Evolutionary conservation across 2,113 vertebrate genomes (phyloP).

Genomic region (Brevimyrus niger): DNA sequence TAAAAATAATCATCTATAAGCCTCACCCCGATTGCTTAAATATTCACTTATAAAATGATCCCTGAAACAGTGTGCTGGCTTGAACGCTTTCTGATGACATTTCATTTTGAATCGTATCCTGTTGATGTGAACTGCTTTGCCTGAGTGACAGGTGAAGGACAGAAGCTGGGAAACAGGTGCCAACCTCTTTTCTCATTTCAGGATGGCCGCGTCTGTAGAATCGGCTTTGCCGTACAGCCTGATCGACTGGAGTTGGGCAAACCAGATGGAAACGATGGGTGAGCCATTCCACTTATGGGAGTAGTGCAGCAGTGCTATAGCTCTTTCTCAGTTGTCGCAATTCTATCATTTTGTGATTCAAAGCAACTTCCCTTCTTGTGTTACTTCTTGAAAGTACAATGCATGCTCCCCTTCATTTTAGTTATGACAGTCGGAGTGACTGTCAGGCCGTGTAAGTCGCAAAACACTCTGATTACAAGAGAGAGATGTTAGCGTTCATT

Average conservation of each 20-base stretch:
- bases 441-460: neutral
- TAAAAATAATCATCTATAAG: neutral
- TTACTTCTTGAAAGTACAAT: neutral
- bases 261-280: constrained; percentile 95
- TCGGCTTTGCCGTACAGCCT: constrained; percentile 95
- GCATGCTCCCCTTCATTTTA: neutral
- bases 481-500: neutral
- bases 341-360: neutral
- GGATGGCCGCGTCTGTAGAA: constrained; percentile 96
- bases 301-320: neutral
- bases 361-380: neutral
- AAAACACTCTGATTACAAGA: neutral
- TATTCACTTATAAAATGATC: neutral
- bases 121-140: neutral
- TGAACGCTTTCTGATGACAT: neutral
- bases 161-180: neutral
- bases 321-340: neutral
- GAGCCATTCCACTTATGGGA: constrained; percentile 47
- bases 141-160: neutral
- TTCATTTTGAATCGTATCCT: neutral
- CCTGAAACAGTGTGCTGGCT: neutral
- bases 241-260: constrained; percentile 98
- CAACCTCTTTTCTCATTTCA: constrained; percentile 34
- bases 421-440: neutral
- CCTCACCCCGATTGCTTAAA: neutral